Percentiles rank a stretch among this genome's conserved stretches.
Evolutionary conservation across 2,797 vertebrate genomes (phyloP).

Genomic region (Sorex maritimensis): DNA sequence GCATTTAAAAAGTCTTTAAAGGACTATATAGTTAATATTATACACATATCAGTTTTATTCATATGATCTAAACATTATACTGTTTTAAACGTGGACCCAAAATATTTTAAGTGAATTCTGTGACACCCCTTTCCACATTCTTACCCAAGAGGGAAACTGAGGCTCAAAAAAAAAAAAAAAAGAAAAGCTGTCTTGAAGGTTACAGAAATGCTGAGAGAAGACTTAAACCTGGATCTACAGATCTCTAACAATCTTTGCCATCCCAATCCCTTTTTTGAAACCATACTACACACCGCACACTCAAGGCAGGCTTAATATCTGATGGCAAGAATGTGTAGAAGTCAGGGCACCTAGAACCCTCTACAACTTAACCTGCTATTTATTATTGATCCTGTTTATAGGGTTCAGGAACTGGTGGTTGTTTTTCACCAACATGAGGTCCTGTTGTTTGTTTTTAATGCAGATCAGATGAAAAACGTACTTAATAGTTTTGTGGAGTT

Average conservation of each 20-base stretch:
- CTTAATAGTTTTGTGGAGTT: conserved; percentile 53
- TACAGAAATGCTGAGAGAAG: neutral
- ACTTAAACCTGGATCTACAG: neutral
- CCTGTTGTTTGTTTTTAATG: neutral
- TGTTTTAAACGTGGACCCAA: neutral
- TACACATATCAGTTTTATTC: neutral
- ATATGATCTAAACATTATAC: neutral
- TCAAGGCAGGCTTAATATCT: neutral
- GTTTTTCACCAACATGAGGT: neutral
- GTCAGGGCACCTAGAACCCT: neutral
- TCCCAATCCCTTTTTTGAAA: neutral
- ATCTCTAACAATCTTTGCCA: no score
- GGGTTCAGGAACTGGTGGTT: neutral
- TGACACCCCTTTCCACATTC: neutral
- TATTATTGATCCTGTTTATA: neutral
- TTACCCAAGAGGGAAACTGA: neutral
- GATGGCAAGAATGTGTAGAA: neutral
- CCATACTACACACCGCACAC: neutral
- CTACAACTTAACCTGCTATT: neutral
- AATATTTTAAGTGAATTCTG: neutral
- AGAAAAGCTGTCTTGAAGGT: conserved; percentile 1
- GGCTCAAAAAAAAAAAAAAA: neutral
- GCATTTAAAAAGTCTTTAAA: neutral
- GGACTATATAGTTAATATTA: neutral
- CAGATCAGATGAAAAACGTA: conserved; percentile 8